Evolutionary conservation across 2,113 vertebrate genomes (phyloP).

Genomic region (Grammomys surdaster): DNA sequence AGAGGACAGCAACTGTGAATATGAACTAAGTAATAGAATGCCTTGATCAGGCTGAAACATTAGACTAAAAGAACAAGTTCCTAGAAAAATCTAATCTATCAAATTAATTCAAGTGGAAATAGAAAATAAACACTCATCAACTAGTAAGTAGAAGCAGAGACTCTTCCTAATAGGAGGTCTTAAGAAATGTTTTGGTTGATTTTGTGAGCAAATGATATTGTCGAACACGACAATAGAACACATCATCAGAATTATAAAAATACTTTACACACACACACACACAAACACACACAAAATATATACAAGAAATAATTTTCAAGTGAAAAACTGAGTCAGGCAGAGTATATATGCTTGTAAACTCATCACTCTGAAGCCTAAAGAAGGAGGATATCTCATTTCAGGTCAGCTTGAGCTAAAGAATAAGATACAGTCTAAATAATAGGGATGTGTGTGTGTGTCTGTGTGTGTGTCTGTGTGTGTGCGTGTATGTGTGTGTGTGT

Average conservation of each 20-base stretch:
- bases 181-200: not conserved
- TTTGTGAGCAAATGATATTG: slow-evolving; percentile 17
- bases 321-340: not conserved
- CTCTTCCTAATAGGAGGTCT: not conserved
- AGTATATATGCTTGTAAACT: not conserved
- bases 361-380: not conserved
- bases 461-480: too few species aligned
- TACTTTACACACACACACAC: not conserved
- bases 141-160: not conserved
- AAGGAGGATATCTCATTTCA: not conserved
- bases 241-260: slow-evolving; percentile 42
- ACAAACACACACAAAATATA: not conserved
- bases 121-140: slow-evolving; percentile 17
- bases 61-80: not conserved
- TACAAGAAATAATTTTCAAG: slow-evolving; percentile 27
- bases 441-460: too few species aligned
- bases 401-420: not conserved
- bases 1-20: not conserved
- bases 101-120: slow-evolving; percentile 33
- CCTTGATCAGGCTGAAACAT: not conserved
- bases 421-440: not conserved
- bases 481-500: too few species aligned
- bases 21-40: not conserved
- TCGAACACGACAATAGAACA: not conserved
- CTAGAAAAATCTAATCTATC: slow-evolving; percentile 52